Evolutionary conservation across 1,140 invertebrate genomes (phyloP).

Genomic region (Cyclina sinensis): DNA sequence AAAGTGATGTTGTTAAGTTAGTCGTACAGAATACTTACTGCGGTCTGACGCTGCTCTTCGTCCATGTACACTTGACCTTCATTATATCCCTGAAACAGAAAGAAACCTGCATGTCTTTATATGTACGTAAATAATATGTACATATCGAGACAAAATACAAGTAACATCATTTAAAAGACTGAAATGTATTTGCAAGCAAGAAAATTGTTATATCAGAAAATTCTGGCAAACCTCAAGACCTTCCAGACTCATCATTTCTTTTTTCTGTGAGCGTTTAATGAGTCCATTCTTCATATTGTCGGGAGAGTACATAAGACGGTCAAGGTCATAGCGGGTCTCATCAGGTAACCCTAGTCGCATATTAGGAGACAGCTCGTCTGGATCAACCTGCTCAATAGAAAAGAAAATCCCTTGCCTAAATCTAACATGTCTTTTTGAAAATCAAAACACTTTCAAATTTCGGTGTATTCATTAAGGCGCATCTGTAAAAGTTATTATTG

Average conservation of each 20-base stretch:
- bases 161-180: no score
- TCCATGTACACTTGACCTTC: conserved; percentile 58
- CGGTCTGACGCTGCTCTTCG: conserved; percentile 67
- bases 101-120: no score
- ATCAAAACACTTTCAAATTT: no score
- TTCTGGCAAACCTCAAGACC: conserved; percentile 34
- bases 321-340: conserved; percentile 74
- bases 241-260: conserved; percentile 49
- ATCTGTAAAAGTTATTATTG: no score
- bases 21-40: conserved; percentile 67
- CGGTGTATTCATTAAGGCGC: no score
- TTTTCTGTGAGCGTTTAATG: conserved; percentile 20
- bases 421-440: no score
- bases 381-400: conserved; percentile 63
- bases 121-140: no score
- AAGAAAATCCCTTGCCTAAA: no score
- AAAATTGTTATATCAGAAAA: no score
- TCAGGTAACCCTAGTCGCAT: conserved; percentile 74
- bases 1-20: no score
- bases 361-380: conserved; percentile 66
- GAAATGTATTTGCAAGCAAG: no score
- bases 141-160: no score
- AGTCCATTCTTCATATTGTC: conserved; percentile 57
- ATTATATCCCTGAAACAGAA: conserved; percentile 53
- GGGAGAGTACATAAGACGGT: conserved; percentile 68